phyloP scores from a whole-genome alignment of 64 coral and sea anemone species.

The Stichodactyla mertensii region DNA sequence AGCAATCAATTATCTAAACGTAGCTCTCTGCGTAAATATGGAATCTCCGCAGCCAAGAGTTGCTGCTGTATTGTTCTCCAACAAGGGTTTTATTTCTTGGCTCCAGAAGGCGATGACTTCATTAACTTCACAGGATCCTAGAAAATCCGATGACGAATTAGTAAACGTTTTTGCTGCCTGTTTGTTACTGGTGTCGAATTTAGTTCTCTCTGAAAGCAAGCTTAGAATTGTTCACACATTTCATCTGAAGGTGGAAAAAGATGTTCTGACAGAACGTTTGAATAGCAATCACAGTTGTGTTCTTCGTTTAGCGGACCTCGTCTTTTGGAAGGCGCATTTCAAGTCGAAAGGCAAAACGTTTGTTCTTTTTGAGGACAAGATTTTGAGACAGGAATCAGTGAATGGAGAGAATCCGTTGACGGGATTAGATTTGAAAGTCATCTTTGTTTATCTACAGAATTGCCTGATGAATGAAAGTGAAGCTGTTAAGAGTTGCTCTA shows the following conservation, averaged over 20 bases:
- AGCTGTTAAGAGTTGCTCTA: constrained; percentile 35
- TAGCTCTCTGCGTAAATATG: constrained; percentile 11
- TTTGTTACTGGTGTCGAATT: constrained; percentile 42
- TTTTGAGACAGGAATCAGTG: neutral
- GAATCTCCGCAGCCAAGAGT: neutral
- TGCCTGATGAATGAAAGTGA: constrained; percentile 58
- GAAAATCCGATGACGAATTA: neutral
- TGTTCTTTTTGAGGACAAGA: neutral
- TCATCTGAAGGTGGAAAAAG: constrained; percentile 29
- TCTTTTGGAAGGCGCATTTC: constrained; percentile 52
- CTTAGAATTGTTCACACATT: neutral
- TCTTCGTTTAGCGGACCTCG: constrained; percentile 21
- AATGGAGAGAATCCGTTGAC: neutral
- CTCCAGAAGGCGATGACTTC: constrained; percentile 35
- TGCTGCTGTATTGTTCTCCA: constrained; percentile 42
- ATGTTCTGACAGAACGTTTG: constrained; percentile 1
- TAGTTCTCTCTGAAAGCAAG: constrained; percentile 12
- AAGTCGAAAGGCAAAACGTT: neutral
- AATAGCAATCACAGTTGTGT: constrained; percentile 33
- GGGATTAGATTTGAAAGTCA: constrained; percentile 23
- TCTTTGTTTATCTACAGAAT: constrained; percentile 67
- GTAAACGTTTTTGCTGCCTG: constrained; percentile 12
- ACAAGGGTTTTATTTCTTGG: constrained; percentile 18
- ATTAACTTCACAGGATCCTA: neutral
- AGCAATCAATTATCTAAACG: constrained; percentile 60